These are phyloP conservation scores for Glaucomys volans DNA, from an alignment of 2,113 vertebrate species.

Conservation along the genomic window DNA sequence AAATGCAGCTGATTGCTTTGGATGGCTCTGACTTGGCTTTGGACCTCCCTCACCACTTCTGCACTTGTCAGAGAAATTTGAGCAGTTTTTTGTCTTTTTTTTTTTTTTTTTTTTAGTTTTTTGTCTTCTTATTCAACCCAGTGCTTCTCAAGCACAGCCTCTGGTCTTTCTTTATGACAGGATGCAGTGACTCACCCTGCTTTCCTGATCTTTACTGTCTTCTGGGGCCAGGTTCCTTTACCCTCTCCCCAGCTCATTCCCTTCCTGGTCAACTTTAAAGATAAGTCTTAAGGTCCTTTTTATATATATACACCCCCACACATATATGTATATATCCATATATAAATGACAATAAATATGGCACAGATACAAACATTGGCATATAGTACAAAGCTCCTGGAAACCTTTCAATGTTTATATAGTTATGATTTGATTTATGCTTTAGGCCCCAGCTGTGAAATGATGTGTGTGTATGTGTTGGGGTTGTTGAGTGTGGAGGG, in stretches of 20 bases:
- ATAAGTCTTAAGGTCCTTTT: background rate
- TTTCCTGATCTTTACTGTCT: background rate
- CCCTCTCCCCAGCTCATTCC: rapidly evolving
- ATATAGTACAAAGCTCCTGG: background rate
- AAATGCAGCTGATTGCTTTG: background rate
- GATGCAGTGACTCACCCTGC: background rate
- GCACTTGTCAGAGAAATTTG: background rate
- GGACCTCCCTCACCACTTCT: background rate
- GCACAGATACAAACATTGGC: background rate
- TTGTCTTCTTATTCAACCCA: conserved; percentile 1
- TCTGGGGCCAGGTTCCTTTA: background rate
- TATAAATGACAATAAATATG: background rate
- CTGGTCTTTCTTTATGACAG: background rate
- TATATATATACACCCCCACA: too few species aligned
- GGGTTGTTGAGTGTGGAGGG: too few species aligned
- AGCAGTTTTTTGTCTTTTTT: background rate
- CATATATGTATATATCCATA: background rate
- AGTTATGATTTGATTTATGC: background rate
- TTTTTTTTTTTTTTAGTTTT: background rate
- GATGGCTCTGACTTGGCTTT: background rate
- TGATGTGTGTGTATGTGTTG: too few species aligned
- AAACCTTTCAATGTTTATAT: background rate
- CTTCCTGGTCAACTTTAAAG: background rate
- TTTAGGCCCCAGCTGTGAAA: background rate
- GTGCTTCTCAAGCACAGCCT: background rate